Conservation (phyloP, 2,113 vertebrate genomes). For the Ochotona curzoniae region DNA sequence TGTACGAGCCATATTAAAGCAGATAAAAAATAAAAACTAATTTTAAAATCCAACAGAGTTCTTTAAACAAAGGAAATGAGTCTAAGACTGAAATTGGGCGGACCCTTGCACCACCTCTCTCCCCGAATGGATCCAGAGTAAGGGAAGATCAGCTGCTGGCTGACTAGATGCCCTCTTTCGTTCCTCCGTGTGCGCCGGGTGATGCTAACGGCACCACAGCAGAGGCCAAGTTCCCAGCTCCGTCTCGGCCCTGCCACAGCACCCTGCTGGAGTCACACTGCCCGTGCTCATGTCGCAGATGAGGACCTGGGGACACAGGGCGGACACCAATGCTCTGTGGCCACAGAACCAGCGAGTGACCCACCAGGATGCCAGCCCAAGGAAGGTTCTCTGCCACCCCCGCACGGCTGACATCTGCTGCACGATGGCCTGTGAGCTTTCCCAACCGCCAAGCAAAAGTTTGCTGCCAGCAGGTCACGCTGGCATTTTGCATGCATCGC, state of each 20-base stretch:
- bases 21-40: no score
- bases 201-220: no score
- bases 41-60: not conserved
- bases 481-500: not conserved
- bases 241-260: not conserved
- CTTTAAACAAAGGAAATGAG: conserved; percentile 4
- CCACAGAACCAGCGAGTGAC: not conserved
- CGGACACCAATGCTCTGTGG: not conserved
- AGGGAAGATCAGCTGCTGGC: not conserved
- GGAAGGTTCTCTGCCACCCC: fast-evolving
- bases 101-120: not conserved
- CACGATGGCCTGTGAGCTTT: not conserved
- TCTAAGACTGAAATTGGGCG: not conserved
- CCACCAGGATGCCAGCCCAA: not conserved
- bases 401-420: not conserved
- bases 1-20: no score
- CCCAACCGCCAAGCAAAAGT: not conserved
- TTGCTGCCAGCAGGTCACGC: not conserved
- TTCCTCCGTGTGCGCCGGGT: no score
- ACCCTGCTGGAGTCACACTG: not conserved
- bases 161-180: not conserved
- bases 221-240: fast-evolving
- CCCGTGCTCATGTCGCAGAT: not conserved
- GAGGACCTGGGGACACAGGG: not conserved
- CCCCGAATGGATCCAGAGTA: not conserved